phyloP scores from a whole-genome alignment of 1,140 invertebrate species.

The Globodera rostochiensis region DNA sequence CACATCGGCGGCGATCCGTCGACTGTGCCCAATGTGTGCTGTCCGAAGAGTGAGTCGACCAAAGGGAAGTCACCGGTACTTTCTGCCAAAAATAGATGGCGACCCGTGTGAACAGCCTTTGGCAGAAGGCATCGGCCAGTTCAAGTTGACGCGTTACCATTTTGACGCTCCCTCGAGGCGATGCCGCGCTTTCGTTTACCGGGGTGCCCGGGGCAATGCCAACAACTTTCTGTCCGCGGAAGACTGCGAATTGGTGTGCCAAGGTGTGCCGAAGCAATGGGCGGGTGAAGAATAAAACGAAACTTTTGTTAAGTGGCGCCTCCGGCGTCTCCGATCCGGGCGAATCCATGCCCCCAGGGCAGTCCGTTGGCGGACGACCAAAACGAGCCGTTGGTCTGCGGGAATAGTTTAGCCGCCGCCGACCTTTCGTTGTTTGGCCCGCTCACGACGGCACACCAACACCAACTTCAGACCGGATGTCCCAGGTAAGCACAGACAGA shows the following conservation, averaged over 20 bases:
- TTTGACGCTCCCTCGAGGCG: slow-evolving; percentile 53
- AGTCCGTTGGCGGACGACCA: slow-evolving; percentile 51
- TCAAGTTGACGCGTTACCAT: slow-evolving; percentile 56
- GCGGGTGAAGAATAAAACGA: slow-evolving; percentile 2
- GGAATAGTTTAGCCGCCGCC: slow-evolving; percentile 31
- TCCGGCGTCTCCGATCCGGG: slow-evolving; percentile 39
- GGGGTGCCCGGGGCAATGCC: slow-evolving; percentile 58
- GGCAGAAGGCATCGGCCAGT: slow-evolving; percentile 47
- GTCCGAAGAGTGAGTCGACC: slow-evolving; percentile 53
- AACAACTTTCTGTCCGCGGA: slow-evolving; percentile 61
- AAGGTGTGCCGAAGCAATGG: slow-evolving; percentile 36
- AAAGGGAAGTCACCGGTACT: neutral
- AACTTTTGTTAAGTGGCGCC: slow-evolving; percentile 30
- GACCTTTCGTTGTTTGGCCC: slow-evolving; percentile 32
- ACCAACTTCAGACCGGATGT: neutral
- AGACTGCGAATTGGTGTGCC: slow-evolving; percentile 62
- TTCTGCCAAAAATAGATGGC: slow-evolving; percentile 50
- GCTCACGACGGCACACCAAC: neutral
- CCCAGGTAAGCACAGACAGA: neutral
- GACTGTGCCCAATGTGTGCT: slow-evolving; percentile 51
- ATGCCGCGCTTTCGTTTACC: slow-evolving; percentile 58
- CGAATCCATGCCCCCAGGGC: slow-evolving; percentile 58
- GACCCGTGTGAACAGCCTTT: slow-evolving; percentile 58
- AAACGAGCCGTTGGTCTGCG: slow-evolving; percentile 63
- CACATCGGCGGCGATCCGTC: slow-evolving; percentile 44